Base-by-base conservation (phyloP, 2,113 vertebrate species). In the Apodemus sylvaticus region DNA sequence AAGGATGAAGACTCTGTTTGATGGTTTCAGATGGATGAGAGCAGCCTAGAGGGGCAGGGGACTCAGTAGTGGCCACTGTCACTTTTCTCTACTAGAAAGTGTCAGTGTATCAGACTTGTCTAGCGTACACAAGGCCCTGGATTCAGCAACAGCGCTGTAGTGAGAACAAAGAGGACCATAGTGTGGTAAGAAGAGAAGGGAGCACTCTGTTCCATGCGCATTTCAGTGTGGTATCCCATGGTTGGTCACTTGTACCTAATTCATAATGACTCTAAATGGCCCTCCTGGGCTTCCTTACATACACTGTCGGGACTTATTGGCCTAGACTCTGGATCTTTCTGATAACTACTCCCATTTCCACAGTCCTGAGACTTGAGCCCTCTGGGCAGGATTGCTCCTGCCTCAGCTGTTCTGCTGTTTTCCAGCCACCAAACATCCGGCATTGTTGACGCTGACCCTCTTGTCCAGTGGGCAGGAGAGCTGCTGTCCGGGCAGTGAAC, bases 321-420 rank as follows among this genome's bases (percentile, higher is more conserved):
- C 87, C 94, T 98, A 95, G 93, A 96, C 98, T 98, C 98, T 92
- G 98, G 98, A 98, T 97, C 73, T 96, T 98, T 98, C 98, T 97
- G 95, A 94, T 98, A 98, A 98, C 97, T 98, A 96, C 96, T 97
- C 97, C 95, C 76, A 79, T 92, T 93, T 90, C 83, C 78, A 97
- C 86, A 89, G 90, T 96, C 90, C 97, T 94, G 95, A 97, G 92
- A 92, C 94, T 97, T 98, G 97, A 98, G 97, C 97, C 98, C 97
- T 98, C 98, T 99, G 98, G 98, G 98, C 88, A 64, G 91, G 97
- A 98, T 99, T 97, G 97, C 97, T 98, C 98, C 98, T 98, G 96
- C 98, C 99, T 99, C 99, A 99, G 99, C 99, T 98, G 98, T 98
- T 99, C 98, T 99, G 98, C 99, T 99, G 98, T 99, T 98, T 97